phyloP scores from a whole-genome alignment of 2,113 vertebrate species.

The Mirza zaza region DNA sequence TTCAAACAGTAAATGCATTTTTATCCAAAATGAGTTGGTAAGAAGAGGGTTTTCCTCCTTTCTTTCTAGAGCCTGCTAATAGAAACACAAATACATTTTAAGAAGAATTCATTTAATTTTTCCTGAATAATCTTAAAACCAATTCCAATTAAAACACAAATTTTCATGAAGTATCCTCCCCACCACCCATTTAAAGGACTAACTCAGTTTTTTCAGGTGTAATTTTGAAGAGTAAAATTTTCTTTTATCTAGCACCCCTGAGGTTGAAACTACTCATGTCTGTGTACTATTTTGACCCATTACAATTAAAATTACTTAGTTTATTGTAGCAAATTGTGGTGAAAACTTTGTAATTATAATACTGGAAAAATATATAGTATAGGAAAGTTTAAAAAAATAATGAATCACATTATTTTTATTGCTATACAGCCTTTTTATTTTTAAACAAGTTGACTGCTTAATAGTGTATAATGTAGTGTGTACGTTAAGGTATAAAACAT shows the following conservation, averaged over 20 bases:
- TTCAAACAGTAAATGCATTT: constrained; percentile 11
- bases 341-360: constrained; percentile 62
- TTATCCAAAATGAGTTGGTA: constrained; percentile 57
- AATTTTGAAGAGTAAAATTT: constrained; percentile 66
- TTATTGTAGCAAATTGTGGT: constrained; percentile 71
- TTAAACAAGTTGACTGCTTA: constrained; percentile 47
- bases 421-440: constrained; percentile 41
- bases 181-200: constrained; percentile 32
- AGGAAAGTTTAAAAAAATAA: constrained; percentile 65
- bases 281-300: constrained; percentile 67
- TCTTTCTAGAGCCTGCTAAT: background rate
- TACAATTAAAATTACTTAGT: constrained; percentile 72
- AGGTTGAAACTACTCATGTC: constrained; percentile 63
- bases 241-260: constrained; percentile 34
- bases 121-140: constrained; percentile 56
- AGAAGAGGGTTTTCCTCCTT: background rate
- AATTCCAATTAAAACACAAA: background rate
- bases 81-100: constrained; percentile 54
- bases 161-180: constrained; percentile 3
- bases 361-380: constrained; percentile 6
- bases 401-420: constrained; percentile 63
- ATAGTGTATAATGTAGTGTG: constrained; percentile 53
- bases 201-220: background rate
- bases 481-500: constrained; percentile 76
- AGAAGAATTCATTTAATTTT: constrained; percentile 30